Conservation (phyloP, 2,888 invertebrate species). For the Amphimallon solstitiale region DNA sequence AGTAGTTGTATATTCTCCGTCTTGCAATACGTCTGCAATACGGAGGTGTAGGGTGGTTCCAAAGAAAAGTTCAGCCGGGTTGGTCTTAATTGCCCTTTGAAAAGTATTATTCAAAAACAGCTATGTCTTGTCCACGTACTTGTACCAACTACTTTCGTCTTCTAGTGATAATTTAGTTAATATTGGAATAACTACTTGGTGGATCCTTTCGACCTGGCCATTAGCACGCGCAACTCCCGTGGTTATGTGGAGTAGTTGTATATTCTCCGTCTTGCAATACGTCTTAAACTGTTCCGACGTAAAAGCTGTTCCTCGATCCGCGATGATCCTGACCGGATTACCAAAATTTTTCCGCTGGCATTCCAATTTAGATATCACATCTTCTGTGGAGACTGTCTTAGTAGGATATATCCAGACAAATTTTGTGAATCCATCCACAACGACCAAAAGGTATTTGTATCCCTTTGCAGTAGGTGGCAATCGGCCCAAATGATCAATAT, state of each 20-base stretch:
- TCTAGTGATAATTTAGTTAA: constrained; percentile 41
- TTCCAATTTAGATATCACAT: constrained; percentile 46
- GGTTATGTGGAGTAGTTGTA: constrained; percentile 20
- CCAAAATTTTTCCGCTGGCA: constrained; percentile 44
- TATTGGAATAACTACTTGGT: constrained; percentile 42
- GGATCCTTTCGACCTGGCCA: constrained; percentile 44
- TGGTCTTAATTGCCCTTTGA: constrained; percentile 43
- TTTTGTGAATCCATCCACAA: constrained; percentile 50
- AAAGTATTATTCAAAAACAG: constrained; percentile 41
- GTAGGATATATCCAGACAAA: constrained; percentile 53
- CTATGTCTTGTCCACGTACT: constrained; percentile 35
- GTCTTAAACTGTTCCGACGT: constrained; percentile 39
- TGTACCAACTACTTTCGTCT: background rate
- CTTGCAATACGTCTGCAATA: too few relatives aligned
- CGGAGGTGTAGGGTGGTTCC: constrained; percentile 48
- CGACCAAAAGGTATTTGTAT: too few relatives aligned
- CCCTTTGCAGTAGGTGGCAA: too few relatives aligned
- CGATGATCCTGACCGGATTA: constrained; percentile 45
- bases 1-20: too few relatives aligned
- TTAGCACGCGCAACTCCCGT: constrained; percentile 35
- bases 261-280: constrained; percentile 32
- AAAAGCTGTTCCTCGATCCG: constrained; percentile 46
- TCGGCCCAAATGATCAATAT: too few relatives aligned
- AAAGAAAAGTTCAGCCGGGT: constrained; percentile 47
- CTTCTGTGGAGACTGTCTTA: constrained; percentile 49